Percentiles rank a stretch among this genome's conserved stretches.
Conservation (phyloP, 2,888 invertebrate species). For the Ectemnius continuus region DNA sequence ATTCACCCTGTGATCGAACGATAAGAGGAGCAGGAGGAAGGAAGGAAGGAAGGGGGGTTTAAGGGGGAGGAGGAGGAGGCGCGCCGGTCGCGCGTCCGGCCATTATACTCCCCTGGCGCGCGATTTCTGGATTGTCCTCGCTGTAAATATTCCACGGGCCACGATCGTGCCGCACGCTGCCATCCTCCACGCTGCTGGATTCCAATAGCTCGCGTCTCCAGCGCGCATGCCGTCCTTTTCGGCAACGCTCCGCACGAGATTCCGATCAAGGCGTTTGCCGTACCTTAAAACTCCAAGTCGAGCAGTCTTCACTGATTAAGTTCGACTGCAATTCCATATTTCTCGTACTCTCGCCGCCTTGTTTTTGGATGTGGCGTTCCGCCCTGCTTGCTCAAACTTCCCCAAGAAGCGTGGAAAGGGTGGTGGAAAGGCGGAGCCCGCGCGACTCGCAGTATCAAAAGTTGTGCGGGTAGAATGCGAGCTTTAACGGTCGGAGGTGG, state of each 20-base stretch:
- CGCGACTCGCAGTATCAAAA: neutral
- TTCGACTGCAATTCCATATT: too few species aligned
- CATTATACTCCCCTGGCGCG: constrained; percentile 50
- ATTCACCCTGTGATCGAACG: constrained; percentile 67
- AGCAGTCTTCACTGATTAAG: too few species aligned
- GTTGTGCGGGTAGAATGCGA: constrained; percentile 9
- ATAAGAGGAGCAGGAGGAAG: constrained; percentile 35
- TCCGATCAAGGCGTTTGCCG: constrained; percentile 34
- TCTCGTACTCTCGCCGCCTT: too few species aligned
- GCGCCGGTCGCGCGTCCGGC: constrained; percentile 40
- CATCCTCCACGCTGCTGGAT: constrained; percentile 24
- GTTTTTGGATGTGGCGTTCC: too few species aligned
- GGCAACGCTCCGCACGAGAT: constrained; percentile 56
- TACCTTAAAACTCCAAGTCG: too few species aligned
- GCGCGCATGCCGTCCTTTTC: constrained; percentile 42
- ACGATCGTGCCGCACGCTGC: constrained; percentile 25
- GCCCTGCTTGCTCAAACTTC: too few species aligned
- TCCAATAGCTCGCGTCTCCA: constrained; percentile 48
- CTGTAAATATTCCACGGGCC: constrained; percentile 57
- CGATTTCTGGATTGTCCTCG: constrained; percentile 56
- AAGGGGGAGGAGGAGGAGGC: constrained; percentile 14
- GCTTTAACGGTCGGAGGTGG: neutral
- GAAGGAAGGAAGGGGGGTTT: too few species aligned
- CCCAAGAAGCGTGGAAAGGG: too few species aligned
- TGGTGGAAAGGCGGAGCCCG: neutral